Percentiles rank a stretch among this genome's conserved stretches.
Conservation (phyloP, 2,113 vertebrate genomes). For the Mobula hypostoma region DNA sequence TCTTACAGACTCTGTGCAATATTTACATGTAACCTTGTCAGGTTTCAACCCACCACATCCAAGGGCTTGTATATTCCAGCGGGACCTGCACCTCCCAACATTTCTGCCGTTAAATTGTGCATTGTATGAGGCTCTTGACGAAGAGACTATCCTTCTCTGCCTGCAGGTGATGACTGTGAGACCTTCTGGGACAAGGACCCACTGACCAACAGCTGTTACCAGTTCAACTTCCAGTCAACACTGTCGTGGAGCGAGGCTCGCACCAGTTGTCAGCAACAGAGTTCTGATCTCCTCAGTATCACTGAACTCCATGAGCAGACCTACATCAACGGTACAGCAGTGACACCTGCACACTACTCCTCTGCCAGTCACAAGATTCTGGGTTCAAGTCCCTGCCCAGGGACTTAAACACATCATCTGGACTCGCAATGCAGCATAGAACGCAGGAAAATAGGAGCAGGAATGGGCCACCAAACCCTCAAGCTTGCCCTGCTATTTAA, state of each 20-base stretch:
- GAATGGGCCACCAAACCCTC: no score
- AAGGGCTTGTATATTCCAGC: background rate
- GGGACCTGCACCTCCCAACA: background rate
- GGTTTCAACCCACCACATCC: background rate
- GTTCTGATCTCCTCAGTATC: conserved; percentile 87
- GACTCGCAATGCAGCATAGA: background rate
- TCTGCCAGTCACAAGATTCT: background rate
- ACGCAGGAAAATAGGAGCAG: background rate
- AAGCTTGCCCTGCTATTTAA: no score
- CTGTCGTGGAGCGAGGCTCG: conserved; percentile 88
- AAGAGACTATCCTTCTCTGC: background rate
- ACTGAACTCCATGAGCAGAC: conserved; percentile 91
- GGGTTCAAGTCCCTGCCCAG: background rate
- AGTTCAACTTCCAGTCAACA: conserved; percentile 92
- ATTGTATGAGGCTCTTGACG: background rate
- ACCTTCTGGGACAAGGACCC: conserved; percentile 93
- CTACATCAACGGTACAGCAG: conserved; percentile 80
- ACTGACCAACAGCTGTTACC: conserved; percentile 90
- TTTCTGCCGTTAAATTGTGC: background rate
- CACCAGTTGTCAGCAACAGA: conserved; percentile 89
- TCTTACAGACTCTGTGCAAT: background rate
- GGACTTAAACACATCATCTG: background rate
- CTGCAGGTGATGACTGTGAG: conserved; percentile 69
- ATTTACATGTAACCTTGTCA: background rate
- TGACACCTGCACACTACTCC: background rate